phyloP scores from a whole-genome alignment of 2,797 vertebrate species.

The Sphaeramia orbicularis region DNA sequence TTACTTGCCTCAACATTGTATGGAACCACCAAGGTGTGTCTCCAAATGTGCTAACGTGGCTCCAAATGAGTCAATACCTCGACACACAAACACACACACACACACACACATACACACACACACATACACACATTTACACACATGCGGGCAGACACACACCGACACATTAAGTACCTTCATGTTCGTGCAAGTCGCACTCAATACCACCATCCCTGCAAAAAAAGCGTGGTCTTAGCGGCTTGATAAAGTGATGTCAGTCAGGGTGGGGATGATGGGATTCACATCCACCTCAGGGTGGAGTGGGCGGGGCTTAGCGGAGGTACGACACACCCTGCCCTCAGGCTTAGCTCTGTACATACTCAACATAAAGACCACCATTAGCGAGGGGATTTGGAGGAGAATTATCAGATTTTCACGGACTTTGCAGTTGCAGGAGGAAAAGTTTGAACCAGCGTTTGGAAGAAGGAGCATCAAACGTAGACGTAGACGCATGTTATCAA shows the following conservation, averaged over 20 bases:
- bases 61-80: conserved; percentile 64
- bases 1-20: conserved; percentile 79
- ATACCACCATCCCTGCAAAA: not conserved
- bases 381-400: not conserved
- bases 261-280: conserved; percentile 33
- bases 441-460: no score
- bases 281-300: conserved; percentile 15
- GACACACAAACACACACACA: conserved; percentile 22
- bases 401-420: not conserved
- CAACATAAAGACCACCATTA: conserved; percentile 1
- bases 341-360: conserved; percentile 25
- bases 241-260: conserved; percentile 47
- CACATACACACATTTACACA: no score
- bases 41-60: conserved; percentile 69
- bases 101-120: no score
- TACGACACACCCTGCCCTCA: conserved; percentile 40
- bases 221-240: conserved; percentile 31
- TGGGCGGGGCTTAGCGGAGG: conserved; percentile 24
- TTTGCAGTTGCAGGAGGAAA: no score
- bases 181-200: conserved; percentile 62
- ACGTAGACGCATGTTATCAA: no score
- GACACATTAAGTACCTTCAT: conserved; percentile 63
- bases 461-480: no score
- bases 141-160: no score
- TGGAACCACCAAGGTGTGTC: conserved; percentile 78